Evolutionary conservation across 2,113 vertebrate genomes (phyloP).

Genomic region (Onychostoma macrolepis): DNA sequence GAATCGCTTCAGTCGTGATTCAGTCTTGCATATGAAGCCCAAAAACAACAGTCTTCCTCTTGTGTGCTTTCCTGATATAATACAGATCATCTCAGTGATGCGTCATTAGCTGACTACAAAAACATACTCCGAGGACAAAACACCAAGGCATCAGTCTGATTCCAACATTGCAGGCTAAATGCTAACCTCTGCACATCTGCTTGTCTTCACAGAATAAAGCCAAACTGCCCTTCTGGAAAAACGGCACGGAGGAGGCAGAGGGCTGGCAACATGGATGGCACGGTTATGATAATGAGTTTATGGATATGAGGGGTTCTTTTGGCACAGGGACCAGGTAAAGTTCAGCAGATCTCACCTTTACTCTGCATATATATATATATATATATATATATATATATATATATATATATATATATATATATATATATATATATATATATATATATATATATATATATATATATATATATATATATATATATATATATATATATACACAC

Average conservation of each 20-base stretch:
- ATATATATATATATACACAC: no score
- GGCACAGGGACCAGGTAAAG: constrained; percentile 89
- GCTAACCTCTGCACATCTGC: neutral
- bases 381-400: no score
- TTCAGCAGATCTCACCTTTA: neutral
- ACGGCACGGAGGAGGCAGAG: constrained; percentile 75
- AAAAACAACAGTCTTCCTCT: constrained; percentile 23
- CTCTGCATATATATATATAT: neutral
- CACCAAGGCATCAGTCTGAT: neutral
- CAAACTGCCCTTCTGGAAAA: constrained; percentile 90
- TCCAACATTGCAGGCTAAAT: neutral
- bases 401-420: no score
- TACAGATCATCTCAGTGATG: neutral
- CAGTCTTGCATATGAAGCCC: constrained; percentile 15
- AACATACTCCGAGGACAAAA: neutral
- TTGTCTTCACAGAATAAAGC: constrained; percentile 78
- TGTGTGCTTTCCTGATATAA: neutral
- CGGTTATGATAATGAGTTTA: constrained; percentile 91
- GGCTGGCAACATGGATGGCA: constrained; percentile 96
- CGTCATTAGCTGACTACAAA: neutral
- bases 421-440: no score
- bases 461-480: no score
- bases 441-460: no score
- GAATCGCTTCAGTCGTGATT: neutral
- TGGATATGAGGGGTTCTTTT: constrained; percentile 93